phyloP scores from a whole-genome alignment of 2,888 invertebrate genomes.

The Colletes collaris region DNA sequence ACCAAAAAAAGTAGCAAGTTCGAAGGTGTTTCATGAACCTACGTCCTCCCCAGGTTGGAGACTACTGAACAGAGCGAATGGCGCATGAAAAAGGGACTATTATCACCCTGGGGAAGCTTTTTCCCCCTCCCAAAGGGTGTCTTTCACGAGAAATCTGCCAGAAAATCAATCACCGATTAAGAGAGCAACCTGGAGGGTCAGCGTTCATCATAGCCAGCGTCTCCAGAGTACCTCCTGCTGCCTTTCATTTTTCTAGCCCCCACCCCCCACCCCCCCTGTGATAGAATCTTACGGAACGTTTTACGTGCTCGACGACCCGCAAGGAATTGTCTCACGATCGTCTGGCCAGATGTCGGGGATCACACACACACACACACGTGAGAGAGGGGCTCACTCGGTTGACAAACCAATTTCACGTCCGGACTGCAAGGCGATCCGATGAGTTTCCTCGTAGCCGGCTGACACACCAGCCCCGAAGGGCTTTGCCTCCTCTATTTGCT shows the following conservation, averaged over 20 bases:
- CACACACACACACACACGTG: constrained; percentile 14
- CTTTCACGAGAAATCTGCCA: background rate
- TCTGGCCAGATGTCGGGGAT: constrained; percentile 50
- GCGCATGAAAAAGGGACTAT: too few relatives aligned
- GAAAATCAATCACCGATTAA: background rate
- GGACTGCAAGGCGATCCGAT: constrained; percentile 48
- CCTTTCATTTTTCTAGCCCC: constrained; percentile 8
- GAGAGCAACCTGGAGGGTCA: background rate
- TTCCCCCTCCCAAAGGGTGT: too few relatives aligned
- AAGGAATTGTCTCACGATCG: constrained; percentile 66
- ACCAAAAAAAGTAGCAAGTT: too few relatives aligned
- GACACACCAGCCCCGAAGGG: constrained; percentile 7
- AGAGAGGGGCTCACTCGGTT: constrained; percentile 45
- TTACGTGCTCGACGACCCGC: constrained; percentile 60
- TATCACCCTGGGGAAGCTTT: too few relatives aligned
- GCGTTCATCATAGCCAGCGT: background rate
- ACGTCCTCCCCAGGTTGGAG: too few relatives aligned
- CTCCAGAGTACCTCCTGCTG: background rate
- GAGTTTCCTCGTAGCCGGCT: constrained; percentile 21
- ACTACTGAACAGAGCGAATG: too few relatives aligned
- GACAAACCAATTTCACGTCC: constrained; percentile 69
- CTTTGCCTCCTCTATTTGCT: constrained; percentile 33
- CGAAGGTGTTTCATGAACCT: too few relatives aligned
- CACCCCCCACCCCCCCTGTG: background rate
- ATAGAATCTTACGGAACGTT: constrained; percentile 28